Percentiles rank a stretch among this genome's conserved stretches.
phyloP scores from a whole-genome alignment of 1,140 invertebrate species.

The Meloidogyne chitwoodi region DNA sequence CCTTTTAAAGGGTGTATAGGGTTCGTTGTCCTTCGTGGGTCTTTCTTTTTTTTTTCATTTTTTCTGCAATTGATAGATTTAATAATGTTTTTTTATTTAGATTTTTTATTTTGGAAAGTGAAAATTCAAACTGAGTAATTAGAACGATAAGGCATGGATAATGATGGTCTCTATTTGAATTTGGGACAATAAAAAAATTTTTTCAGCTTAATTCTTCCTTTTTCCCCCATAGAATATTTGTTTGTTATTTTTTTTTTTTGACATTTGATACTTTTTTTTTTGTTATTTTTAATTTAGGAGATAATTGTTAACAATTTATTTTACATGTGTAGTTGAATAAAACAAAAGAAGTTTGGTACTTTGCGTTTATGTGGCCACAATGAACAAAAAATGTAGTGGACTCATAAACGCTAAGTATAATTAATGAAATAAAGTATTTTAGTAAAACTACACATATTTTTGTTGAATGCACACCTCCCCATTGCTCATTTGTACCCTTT shows the following conservation, averaged over 20 bases:
- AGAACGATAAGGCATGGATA: too few relatives aligned
- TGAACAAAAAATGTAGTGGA: too few relatives aligned
- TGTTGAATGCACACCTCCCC: too few relatives aligned
- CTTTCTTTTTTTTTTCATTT: too few relatives aligned
- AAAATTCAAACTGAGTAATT: slow-evolving; percentile 6
- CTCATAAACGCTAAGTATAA: too few relatives aligned
- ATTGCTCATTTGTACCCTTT: too few relatives aligned
- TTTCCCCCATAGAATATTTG: not conserved
- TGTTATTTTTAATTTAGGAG: not conserved
- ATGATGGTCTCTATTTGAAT: too few relatives aligned
- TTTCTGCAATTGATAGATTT: not conserved
- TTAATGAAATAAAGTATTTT: too few relatives aligned
- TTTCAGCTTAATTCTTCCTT: not conserved
- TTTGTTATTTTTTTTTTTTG: not conserved
- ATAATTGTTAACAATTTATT: not conserved
- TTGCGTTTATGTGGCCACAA: too few relatives aligned
- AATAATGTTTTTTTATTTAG: not conserved
- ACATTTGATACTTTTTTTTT: not conserved
- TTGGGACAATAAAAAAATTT: not conserved
- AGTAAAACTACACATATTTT: too few relatives aligned
- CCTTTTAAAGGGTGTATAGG: too few relatives aligned
- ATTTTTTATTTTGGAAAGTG: slow-evolving; percentile 15
- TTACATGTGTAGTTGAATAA: not conserved
- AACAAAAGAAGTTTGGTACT: not conserved
- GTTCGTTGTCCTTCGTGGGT: too few relatives aligned